phyloP scores from a whole-genome alignment of 2,888 invertebrate species.

The Hanleya hanleyi region DNA sequence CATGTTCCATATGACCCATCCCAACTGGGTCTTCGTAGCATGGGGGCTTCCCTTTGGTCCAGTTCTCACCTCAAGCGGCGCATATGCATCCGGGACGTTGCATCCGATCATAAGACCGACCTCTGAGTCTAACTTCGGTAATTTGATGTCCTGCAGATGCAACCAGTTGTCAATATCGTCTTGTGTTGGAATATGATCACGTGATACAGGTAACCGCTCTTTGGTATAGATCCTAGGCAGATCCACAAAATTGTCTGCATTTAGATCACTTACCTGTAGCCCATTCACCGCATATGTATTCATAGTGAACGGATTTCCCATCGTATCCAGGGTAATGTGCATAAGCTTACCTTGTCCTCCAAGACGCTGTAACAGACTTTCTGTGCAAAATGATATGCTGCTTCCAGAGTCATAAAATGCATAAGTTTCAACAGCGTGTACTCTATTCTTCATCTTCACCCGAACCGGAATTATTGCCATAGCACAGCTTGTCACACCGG shows the following conservation, averaged over 20 bases:
- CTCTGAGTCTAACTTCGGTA: conserved; percentile 21
- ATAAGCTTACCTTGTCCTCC: background rate
- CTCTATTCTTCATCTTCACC: background rate
- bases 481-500: background rate
- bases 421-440: background rate
- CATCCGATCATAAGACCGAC: conserved; percentile 17
- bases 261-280: too few species aligned
- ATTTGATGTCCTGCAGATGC: conserved; percentile 18
- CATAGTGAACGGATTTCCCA: background rate
- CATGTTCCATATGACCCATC: conserved; percentile 27
- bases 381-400: background rate
- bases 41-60: conserved; percentile 25
- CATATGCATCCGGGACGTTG: conserved; percentile 27
- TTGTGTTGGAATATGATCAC: conserved; percentile 23
- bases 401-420: background rate
- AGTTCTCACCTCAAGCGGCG: conserved; percentile 15
- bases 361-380: background rate
- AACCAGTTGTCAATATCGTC: conserved; percentile 27
- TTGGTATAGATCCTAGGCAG: conserved; percentile 29
- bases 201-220: conserved; percentile 23
- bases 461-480: background rate
- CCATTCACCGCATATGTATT: conserved; percentile 4
- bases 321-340: background rate
- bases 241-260: too few species aligned
- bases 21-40: conserved; percentile 15